Evolutionary conservation across 2,888 invertebrate genomes (phyloP).

Genomic region (Latrodectus elegans): DNA sequence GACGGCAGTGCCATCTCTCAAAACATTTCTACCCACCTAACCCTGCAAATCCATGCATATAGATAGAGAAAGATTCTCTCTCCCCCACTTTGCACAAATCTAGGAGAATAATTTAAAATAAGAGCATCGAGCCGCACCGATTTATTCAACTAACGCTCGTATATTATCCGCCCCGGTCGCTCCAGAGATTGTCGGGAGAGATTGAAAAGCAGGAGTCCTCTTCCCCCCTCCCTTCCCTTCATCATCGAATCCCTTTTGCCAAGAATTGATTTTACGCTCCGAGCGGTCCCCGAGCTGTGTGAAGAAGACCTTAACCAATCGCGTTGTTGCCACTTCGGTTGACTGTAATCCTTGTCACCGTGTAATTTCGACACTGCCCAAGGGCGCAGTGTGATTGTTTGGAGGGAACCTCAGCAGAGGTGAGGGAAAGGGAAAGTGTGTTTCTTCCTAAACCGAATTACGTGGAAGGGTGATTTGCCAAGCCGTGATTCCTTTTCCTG

Average conservation of each 20-base stretch:
- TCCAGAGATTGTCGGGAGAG: conserved; percentile 30
- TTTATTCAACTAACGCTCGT: conserved; percentile 55
- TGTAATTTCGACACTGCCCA: conserved; percentile 40
- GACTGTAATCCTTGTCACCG: conserved; percentile 56
- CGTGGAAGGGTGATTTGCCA: conserved; percentile 47
- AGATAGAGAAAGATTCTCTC: conserved; percentile 5
- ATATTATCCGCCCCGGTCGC: conserved; percentile 26
- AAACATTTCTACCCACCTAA: background rate
- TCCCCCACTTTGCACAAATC: conserved; percentile 20
- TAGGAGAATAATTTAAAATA: conserved; percentile 63
- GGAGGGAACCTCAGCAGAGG: conserved; percentile 11
- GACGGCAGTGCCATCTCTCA: background rate
- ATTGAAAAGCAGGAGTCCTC: conserved; percentile 36
- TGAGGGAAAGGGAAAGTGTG: background rate
- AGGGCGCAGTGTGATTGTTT: conserved; percentile 57
- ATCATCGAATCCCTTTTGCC: conserved; percentile 18
- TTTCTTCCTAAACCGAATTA: conserved; percentile 53
- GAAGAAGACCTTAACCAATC: conserved; percentile 23
- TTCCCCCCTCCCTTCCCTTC: background rate
- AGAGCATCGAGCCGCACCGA: conserved; percentile 48
- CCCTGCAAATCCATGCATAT: conserved; percentile 1
- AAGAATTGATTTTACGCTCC: conserved; percentile 65
- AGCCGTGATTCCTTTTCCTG: conserved; percentile 34
- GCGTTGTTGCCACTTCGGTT: conserved; percentile 54
- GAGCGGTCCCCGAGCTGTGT: conserved; percentile 17